These are phyloP conservation scores for Hydraecia micacea DNA, from an alignment of 2,888 invertebrate species.

Conservation along the genomic window DNA sequence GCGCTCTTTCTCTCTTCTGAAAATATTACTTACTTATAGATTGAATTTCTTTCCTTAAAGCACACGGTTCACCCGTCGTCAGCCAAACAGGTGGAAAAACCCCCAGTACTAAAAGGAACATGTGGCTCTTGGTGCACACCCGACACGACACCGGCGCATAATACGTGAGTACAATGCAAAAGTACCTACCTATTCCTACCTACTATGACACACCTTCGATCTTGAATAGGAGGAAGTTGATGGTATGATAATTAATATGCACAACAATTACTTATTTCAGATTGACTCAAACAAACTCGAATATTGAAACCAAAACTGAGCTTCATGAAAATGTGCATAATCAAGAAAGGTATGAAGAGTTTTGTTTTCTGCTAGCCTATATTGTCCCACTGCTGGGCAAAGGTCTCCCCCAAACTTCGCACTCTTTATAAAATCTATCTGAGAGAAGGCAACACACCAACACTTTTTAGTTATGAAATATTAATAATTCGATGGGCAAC, in stretches of 20 bases:
- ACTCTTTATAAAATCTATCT: not conserved
- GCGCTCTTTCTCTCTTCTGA: not conserved
- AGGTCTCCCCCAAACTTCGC: no score
- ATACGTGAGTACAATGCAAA: slow-evolving; percentile 71
- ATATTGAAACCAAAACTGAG: slow-evolving; percentile 75
- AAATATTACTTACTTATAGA: not conserved
- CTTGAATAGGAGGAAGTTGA: not conserved
- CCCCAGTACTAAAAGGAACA: slow-evolving; percentile 63
- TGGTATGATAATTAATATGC: slow-evolving; percentile 7
- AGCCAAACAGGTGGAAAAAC: slow-evolving; percentile 59
- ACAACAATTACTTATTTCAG: slow-evolving; percentile 50
- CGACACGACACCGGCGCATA: slow-evolving; percentile 76
- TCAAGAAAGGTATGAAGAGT: slow-evolving; percentile 65
- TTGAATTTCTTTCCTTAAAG: slow-evolving; percentile 67
- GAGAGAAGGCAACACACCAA: not conserved
- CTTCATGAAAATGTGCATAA: slow-evolving; percentile 69
- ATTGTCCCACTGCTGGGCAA: not conserved
- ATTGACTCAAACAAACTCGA: slow-evolving; percentile 67
- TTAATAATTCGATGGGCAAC: not conserved
- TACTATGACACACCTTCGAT: slow-evolving; percentile 7
- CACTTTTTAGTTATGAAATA: not conserved
- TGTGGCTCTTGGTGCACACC: slow-evolving; percentile 86
- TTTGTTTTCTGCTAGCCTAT: not conserved
- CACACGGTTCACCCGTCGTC: slow-evolving; percentile 83
- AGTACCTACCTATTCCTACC: not conserved